Base-by-base conservation (phyloP, 1,140 invertebrate genomes). In the Zaprionus africanus region DNA sequence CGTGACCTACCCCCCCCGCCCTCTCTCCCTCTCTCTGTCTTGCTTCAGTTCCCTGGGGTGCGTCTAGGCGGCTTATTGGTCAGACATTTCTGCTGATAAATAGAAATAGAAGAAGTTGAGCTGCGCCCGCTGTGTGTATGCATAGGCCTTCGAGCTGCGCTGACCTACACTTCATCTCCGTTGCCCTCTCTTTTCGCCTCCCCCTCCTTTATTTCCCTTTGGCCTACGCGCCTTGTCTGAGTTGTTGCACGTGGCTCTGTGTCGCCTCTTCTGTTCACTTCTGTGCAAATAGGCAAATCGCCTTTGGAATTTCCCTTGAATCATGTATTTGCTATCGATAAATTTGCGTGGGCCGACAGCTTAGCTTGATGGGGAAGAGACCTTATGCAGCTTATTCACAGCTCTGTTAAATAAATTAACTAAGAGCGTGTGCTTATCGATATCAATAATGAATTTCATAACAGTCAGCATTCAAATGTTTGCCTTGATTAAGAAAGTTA, bases 11-110 rank as follows among this genome's bases (percentile, higher is more conserved):
- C 26, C 9, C 38, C 5, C 7, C 3, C 0, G 17, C 11, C 12
- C 38, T 5, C n/a, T 34, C 34, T 66, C 9, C 24, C 22, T 41
- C 12, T 28, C 31, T 15, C 19, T 26, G 26, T 68, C 65, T 78
- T 46, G 43, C 34, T 76, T 60, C 34, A 19, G 61, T 11, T 46
- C 49, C 68, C 67, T 34, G 24, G 70, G 51, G 63, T 43, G 56
- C 34, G 65, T 24, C 68, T 75, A 62, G 79, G 61, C 62, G 59
- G 80, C 81, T 79, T 83, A 77, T 76, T 79, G 76, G 56, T 72
- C 71, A 43, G 46, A 64, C 76, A 75, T 64, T 74, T 75, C 51
- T 63, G 34, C 67, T 41, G 67, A 60, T 65, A 76, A 76, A 71
- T 58, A 76, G 57, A 24, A 36, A 34, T 34, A 34, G 31, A 34